Evolutionary conservation across 2,797 vertebrate species (phyloP), one percentile per base, ranked within the genome.

Genomic region (Poecilia wingei): DNA sequence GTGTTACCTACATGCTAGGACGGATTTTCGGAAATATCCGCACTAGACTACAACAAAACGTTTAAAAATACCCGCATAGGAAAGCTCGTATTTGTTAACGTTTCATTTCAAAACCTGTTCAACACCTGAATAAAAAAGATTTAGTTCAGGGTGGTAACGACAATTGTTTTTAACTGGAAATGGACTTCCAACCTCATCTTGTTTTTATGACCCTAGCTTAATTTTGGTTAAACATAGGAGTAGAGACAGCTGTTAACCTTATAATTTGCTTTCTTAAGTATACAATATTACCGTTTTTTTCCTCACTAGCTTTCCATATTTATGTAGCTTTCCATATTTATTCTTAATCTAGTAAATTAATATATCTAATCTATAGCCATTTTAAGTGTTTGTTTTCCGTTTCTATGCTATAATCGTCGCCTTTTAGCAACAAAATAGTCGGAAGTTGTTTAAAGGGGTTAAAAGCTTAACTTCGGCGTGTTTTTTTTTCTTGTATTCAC

Each of bases 1-100:
- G 84, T 80, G 43, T 64, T 22, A 76, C 77, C 9, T 25, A 55
- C 59, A 88, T 79, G 89, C 92, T 90, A 91, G 73, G 84, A 74
- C 53, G 77, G 74, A 71, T 86, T 82, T 53, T 61, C 12, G 7
- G 43, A 72, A n/a, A 22, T 12, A 9, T 70, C 68, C 28, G 20
- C 39, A 25, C 18, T 66, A 25, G 43, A 16, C n/a, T 45, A 46
- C 68, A 14, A 5, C 25, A 16, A 71, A 18, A 59, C 10, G 3
- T 18, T 9, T 12, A 16, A 70, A 16, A 14, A 14, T 46, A 1
- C 0, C 7, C 41, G 12, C 25, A 16, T 46, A n/a, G 41, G 12
- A 12, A 69, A 3, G 7, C 6, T 28, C 9, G 8, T 69, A 28
- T 7, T 71, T 28, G 14, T 45, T n/a, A 71, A 71, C 43, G 5